phyloP scores from a whole-genome alignment of 37 sponge, comb jelly and placozoan genomes.

The Ianthella basta region DNA sequence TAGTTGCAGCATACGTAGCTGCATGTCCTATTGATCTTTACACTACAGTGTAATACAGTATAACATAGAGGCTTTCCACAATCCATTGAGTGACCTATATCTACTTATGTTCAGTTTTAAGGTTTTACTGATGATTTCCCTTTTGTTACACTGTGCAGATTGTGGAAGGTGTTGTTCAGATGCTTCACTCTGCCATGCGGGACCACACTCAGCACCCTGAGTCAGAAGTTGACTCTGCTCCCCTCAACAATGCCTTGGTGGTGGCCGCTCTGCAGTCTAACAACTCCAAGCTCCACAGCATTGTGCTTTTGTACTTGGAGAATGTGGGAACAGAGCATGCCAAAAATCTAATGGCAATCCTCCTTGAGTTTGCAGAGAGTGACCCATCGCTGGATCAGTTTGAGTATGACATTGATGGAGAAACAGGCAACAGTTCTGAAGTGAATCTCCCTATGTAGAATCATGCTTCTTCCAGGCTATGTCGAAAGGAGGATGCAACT shows the following conservation, averaged over 20 bases:
- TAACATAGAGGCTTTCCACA: too few relatives aligned
- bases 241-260: neutral
- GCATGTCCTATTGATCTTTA: neutral
- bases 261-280: neutral
- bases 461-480: too few relatives aligned
- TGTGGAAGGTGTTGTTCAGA: slow-evolving; percentile 25
- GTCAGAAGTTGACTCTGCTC: neutral
- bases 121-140: too few relatives aligned
- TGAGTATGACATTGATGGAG: slow-evolving; percentile 25
- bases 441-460: too few relatives aligned
- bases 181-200: neutral
- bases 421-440: too few relatives aligned
- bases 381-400: neutral
- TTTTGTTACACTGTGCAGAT: neutral
- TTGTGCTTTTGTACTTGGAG: slow-evolving; percentile 27
- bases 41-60: too few relatives aligned
- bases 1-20: neutral
- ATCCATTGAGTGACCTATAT: too few relatives aligned
- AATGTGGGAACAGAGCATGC: slow-evolving; percentile 27
- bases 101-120: too few relatives aligned
- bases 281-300: slow-evolving; percentile 33
- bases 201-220: slow-evolving; percentile 29
- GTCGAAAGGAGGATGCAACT: too few relatives aligned
- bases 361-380: neutral
- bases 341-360: neutral